Evolutionary conservation across 2,113 vertebrate species (phyloP), one percentile per base, ranked within the genome.

Genomic region (Tragelaphus buxtoni): DNA sequence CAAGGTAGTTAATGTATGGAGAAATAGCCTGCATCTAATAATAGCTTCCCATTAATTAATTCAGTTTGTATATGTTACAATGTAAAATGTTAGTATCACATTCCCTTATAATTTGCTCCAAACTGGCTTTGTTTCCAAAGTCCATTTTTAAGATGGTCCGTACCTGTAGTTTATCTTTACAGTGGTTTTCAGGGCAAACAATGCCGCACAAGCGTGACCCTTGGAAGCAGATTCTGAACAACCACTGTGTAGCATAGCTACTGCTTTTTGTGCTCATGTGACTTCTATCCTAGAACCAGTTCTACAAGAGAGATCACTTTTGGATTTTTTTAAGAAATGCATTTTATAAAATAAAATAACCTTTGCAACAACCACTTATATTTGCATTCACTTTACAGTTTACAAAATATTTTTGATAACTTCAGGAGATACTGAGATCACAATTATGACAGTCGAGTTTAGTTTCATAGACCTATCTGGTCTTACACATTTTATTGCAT

Each of bases 41-140:
- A 96, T 58, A 94, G 93, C 95, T 92, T 91, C 91, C 91, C 97
- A 92, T 61, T 98, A 97, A 97, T 82, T 98, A 96, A 98, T 97
- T 97, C 51, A 2, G 95, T 97, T 95, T 92, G 91, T 88, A 13
- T 96, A 97, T 95, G 77, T 92, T 88, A 94, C 65, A 1, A 91
- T 92, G 95, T 90, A 97, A 96, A 96, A 95, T 45, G 88, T 69
- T 92, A 89, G 24, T 61, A 56, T 88, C 84, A 63, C n/a, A 18
- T 88, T 89, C 53, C 13, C 51, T 76, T 90, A 86, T 51, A 42
- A 94, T 95, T 91, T 93, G 51, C 79, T 91, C 86, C 86, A 83
- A 94, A 86, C 49, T 88, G 55, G 91, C 60, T 96, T 96, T 87
- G 47, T 74, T 97, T 93, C 93, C 18, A 53, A 91, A 87, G 74